Percentiles rank a stretch among this genome's conserved stretches.
Evolutionary conservation across 2,888 invertebrate genomes (phyloP).

Genomic region (Chirona hameri): DNA sequence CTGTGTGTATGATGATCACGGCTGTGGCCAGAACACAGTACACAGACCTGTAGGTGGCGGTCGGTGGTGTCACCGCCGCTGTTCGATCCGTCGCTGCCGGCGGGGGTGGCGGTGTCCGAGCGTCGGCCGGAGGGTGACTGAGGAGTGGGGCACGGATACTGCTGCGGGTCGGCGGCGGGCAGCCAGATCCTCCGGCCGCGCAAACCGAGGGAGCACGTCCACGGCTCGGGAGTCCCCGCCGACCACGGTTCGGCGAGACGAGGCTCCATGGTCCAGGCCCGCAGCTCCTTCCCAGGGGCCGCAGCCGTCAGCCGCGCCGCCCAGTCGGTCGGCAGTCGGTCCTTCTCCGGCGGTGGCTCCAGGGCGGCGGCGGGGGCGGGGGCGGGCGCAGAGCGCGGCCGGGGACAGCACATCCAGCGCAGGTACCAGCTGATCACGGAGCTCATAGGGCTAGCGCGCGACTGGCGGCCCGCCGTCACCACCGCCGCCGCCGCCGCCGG

Average conservation of each 20-base stretch:
- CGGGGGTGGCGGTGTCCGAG: neutral
- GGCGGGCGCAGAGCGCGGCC: neutral
- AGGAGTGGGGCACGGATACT: neutral
- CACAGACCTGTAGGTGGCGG: too few relatives aligned
- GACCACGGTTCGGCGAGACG: too few relatives aligned
- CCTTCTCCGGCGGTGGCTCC: neutral
- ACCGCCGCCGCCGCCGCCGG: neutral
- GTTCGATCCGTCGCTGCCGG: too few relatives aligned
- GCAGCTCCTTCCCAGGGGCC: neutral
- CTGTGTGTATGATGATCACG: too few relatives aligned
- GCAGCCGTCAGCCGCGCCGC: neutral
- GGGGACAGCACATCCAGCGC: neutral
- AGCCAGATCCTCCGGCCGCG: neutral
- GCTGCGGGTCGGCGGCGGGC: neutral
- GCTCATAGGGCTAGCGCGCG: neutral
- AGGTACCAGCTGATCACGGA: slow-evolving; percentile 1
- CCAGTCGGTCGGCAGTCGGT: neutral
- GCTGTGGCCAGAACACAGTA: too few relatives aligned
- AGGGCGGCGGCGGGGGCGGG: neutral
- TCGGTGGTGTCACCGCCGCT: neutral
- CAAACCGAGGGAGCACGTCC: neutral
- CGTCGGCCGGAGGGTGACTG: neutral
- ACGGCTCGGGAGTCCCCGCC: neutral
- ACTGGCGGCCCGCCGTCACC: neutral
- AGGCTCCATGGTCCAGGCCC: neutral